Conservation (phyloP, 2,888 invertebrate species). For the Plebejus argus region DNA sequence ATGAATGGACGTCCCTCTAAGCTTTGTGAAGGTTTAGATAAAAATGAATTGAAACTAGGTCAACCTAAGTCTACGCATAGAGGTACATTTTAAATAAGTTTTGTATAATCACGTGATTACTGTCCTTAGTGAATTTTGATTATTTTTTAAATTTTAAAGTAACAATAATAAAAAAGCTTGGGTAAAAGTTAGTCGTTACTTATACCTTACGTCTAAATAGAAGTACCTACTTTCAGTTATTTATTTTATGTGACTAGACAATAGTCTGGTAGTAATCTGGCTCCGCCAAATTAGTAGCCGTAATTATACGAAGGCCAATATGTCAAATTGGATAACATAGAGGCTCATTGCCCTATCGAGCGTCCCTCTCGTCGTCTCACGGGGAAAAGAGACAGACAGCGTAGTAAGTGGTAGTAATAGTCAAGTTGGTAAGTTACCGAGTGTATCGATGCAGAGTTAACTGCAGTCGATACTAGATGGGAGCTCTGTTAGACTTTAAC, state of each 20-base stretch:
- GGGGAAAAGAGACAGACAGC: background rate
- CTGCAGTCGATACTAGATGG: background rate
- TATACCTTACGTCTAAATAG: background rate
- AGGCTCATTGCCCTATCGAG: slow-evolving; percentile 1
- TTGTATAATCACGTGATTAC: too few relatives aligned
- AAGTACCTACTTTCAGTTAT: background rate
- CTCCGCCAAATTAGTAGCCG: background rate
- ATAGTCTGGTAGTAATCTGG: background rate
- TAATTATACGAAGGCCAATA: slow-evolving; percentile 11
- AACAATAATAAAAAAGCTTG: too few relatives aligned
- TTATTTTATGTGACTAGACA: background rate
- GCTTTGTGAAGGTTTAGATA: too few relatives aligned
- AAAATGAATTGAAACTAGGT: too few relatives aligned
- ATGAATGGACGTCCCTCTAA: too few relatives aligned
- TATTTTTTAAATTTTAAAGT: too few relatives aligned
- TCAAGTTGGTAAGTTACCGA: background rate
- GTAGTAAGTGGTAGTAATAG: background rate
- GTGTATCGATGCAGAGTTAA: background rate
- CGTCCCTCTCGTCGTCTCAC: background rate
- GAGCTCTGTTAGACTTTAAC: background rate
- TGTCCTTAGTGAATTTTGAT: too few relatives aligned
- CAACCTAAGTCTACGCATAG: too few relatives aligned
- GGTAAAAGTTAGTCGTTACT: background rate
- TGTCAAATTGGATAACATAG: slow-evolving; percentile 7
- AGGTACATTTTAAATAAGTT: too few relatives aligned